Percentiles rank a stretch among this genome's conserved stretches.
Conservation (phyloP, 2,888 invertebrate genomes). For the Sphaerophoria taeniata region DNA sequence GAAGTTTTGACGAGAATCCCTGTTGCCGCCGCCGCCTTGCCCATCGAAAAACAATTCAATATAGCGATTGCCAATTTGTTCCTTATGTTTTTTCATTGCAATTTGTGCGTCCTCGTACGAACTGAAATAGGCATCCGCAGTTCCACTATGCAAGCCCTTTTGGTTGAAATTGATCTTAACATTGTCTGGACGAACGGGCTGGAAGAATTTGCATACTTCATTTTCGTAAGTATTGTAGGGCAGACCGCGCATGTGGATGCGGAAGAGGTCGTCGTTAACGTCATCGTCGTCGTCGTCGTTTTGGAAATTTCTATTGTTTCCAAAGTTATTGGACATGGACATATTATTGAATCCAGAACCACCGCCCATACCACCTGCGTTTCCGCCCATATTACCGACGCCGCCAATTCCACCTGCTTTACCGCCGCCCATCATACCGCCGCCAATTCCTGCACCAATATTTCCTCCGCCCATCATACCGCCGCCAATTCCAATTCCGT, state of each 20-base stretch:
- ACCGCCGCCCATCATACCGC: too few species aligned
- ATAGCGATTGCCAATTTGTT: conserved; percentile 96
- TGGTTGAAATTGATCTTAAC: conserved; percentile 94
- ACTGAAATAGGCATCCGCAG: conserved; percentile 97
- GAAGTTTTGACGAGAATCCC: conserved; percentile 41
- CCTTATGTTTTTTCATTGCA: conserved; percentile 91
- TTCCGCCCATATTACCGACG: neutral
- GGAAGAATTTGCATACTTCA: conserved; percentile 88
- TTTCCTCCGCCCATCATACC: too few species aligned
- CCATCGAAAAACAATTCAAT: conserved; percentile 92
- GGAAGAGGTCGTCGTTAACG: conserved; percentile 72
- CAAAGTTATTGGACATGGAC: conserved; percentile 53
- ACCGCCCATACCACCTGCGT: conserved; percentile 13
- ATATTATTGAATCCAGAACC: conserved; percentile 16
- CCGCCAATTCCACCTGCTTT: too few species aligned
- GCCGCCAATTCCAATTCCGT: too few species aligned
- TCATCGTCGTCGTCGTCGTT: conserved; percentile 73
- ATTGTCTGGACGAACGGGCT: conserved; percentile 92
- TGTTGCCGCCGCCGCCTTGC: conserved; percentile 78
- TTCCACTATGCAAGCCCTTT: conserved; percentile 95
- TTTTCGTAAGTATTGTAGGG: conserved; percentile 82
- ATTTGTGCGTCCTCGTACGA: conserved; percentile 95
- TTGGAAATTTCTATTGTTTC: conserved; percentile 64
- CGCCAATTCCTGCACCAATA: too few species aligned
- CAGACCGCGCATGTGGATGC: conserved; percentile 82